phyloP scores from a whole-genome alignment of 2,888 invertebrate species.

The Microdon myrmicae region DNA sequence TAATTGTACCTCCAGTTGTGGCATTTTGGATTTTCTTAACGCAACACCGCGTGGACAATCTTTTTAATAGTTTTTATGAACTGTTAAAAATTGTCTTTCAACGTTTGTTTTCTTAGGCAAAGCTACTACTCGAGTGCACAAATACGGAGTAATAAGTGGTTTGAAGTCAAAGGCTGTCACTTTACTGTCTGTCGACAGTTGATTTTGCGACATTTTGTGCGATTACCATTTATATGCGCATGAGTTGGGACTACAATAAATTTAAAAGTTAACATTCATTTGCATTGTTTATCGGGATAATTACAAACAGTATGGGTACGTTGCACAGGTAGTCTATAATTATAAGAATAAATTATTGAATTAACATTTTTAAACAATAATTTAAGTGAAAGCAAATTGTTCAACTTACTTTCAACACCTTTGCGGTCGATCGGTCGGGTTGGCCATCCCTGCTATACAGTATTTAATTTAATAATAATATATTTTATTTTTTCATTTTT shows the following conservation, averaged over 20 bases:
- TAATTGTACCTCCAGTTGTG: slow-evolving; percentile 10
- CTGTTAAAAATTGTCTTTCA: slow-evolving; percentile 12
- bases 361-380: not conserved
- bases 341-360: not conserved
- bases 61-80: no score
- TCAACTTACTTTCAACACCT: not conserved
- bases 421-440: not conserved
- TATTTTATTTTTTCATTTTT: no score
- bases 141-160: no score
- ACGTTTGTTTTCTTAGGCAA: slow-evolving; percentile 11
- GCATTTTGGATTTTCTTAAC: not conserved
- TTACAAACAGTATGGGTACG: not conserved
- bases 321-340: not conserved
- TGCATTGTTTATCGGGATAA: not conserved
- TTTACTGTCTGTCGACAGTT: no score
- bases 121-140: slow-evolving; percentile 5
- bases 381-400: not conserved
- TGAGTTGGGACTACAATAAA: not conserved
- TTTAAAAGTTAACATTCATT: not conserved
- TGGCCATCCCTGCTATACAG: no score
- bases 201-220: no score
- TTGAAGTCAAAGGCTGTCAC: no score
- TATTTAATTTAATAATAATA: no score
- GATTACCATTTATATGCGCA: not conserved
- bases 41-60: no score